Evolutionary conservation across 2,888 invertebrate species (phyloP).

Genomic region (Auanema sp.): DNA sequence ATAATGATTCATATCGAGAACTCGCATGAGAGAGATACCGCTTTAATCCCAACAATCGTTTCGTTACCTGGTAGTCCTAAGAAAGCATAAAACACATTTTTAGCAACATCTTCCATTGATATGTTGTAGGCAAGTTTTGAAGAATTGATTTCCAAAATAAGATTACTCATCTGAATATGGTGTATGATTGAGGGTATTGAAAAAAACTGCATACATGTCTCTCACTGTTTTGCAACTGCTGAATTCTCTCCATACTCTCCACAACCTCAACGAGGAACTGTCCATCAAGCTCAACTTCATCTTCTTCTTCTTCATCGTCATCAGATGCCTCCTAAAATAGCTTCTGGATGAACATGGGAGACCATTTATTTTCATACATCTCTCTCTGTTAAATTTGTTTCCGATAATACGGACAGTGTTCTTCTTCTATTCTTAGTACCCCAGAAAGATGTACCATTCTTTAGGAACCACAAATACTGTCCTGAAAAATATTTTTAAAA

Average conservation of each 20-base stretch:
- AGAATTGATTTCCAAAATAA: slow-evolving; percentile 60
- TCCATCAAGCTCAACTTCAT: slow-evolving; percentile 10
- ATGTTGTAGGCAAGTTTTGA: slow-evolving; percentile 60
- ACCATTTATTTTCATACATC: background rate
- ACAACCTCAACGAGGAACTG: slow-evolving; percentile 38
- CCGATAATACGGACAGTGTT: slow-evolving; percentile 12
- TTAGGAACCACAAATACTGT: slow-evolving; percentile 10
- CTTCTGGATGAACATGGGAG: background rate
- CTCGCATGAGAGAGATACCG: slow-evolving; percentile 17
- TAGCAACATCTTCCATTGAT: slow-evolving; percentile 48
- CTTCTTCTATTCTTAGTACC: slow-evolving; percentile 15
- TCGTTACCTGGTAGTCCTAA: slow-evolving; percentile 29
- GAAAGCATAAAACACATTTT: slow-evolving; percentile 48
- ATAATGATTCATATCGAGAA: slow-evolving; percentile 2
- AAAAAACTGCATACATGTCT: slow-evolving; percentile 21
- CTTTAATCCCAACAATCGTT: slow-evolving; percentile 15
- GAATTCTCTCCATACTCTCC: slow-evolving; percentile 40
- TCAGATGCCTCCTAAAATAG: slow-evolving; percentile 12
- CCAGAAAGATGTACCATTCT: slow-evolving; percentile 21
- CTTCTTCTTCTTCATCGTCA: slow-evolving; percentile 16
- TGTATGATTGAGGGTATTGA: slow-evolving; percentile 1
- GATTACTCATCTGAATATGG: slow-evolving; percentile 36
- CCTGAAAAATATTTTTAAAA: background rate
- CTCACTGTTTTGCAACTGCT: slow-evolving; percentile 17
- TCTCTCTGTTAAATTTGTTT: slow-evolving; percentile 5